Conservation (phyloP, 2,797 vertebrate genomes). For the Garrulus glandarius region DNA sequence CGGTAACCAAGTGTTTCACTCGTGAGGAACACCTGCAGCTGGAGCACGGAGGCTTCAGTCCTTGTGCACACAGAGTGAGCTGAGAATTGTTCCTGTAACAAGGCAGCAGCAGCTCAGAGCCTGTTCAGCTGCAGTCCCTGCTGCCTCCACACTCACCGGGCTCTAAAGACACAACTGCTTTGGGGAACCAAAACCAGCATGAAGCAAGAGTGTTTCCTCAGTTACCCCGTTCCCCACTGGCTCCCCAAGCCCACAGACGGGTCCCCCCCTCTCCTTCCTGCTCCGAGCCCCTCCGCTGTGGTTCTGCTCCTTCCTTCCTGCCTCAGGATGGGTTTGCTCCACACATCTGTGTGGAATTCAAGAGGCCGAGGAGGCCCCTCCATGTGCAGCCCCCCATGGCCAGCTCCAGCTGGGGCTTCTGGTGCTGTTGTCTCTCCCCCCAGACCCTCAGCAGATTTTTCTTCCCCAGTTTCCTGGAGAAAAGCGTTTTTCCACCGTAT, state of each 20-base stretch:
- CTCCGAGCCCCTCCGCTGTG: not conserved
- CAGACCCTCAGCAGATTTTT: slow-evolving; percentile 76
- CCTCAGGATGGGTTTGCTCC: not conserved
- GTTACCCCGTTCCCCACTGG: not conserved
- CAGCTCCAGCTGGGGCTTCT: slow-evolving; percentile 56
- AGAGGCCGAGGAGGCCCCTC: not conserved
- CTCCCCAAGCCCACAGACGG: rapidly evolving
- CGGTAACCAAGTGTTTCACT: not conserved
- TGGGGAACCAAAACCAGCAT: not conserved
- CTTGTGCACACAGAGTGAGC: rapidly evolving
- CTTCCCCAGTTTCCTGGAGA: slow-evolving; percentile 73
- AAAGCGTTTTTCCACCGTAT: not conserved
- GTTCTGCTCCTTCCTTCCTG: slow-evolving; percentile 19
- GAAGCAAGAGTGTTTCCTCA: not conserved
- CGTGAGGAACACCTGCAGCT: not conserved
- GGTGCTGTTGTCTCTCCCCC: slow-evolving; percentile 40
- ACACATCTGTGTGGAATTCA: not conserved
- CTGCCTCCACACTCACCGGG: not conserved
- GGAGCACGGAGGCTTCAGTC: rapidly evolving
- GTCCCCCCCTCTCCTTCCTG: not conserved
- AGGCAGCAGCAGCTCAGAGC: not conserved
- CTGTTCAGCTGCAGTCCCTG: not conserved
- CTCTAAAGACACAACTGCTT: rapidly evolving
- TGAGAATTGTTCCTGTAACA: rapidly evolving
- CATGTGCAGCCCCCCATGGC: not conserved